Evolutionary conservation across 2,113 vertebrate species (phyloP).

Genomic region (Herpetotheres cachinnans): DNA sequence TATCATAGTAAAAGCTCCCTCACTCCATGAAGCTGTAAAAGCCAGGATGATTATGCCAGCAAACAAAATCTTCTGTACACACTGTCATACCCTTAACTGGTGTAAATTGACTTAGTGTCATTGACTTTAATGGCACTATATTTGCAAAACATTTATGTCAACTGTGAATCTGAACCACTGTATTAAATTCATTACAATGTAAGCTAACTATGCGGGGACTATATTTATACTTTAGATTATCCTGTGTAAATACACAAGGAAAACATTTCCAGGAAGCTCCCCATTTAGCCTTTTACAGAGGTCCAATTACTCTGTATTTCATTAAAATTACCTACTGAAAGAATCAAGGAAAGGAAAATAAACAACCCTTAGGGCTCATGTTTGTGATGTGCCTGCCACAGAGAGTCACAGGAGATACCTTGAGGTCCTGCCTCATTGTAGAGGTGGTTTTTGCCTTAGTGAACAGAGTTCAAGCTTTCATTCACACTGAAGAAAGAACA

Average conservation of each 20-base stretch:
- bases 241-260: background rate
- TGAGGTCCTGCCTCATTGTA: background rate
- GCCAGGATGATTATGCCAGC: background rate
- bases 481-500: background rate
- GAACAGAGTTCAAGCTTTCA: background rate
- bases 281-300: background rate
- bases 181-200: background rate
- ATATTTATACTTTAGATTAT: background rate
- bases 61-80: background rate
- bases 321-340: background rate
- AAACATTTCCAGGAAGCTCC: slow-evolving; percentile 44
- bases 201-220: background rate
- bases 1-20: background rate
- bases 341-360: background rate
- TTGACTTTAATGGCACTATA: background rate
- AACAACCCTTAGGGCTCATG: background rate
- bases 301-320: background rate
- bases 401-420: background rate
- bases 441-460: background rate
- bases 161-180: background rate
- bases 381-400: background rate
- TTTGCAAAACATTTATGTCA: slow-evolving; percentile 33
- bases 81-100: background rate
- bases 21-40: background rate
- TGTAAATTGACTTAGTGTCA: background rate